Base-by-base conservation (phyloP, 2,113 vertebrate genomes). In the Trematomus loennbergii region DNA sequence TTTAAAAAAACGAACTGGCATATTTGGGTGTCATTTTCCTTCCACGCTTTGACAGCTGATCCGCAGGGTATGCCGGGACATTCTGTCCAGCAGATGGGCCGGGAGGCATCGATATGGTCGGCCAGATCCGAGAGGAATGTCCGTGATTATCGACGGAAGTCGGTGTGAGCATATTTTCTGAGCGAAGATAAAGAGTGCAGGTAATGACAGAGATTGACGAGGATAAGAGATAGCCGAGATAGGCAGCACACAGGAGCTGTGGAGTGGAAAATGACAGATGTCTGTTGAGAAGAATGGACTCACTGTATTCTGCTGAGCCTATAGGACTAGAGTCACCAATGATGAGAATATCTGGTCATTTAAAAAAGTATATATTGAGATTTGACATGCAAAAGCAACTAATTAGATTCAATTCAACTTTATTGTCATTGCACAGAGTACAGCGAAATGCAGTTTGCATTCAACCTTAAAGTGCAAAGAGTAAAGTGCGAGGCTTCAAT, bases 171-270 rank as follows among this genome's bases (percentile, higher is more conserved):
- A 89, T 83, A 93, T 94, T 91, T 89, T 79, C 49, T 66, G 82
- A 68, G 70, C 43, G 12, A 1, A 88, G 78, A 87, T 92, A 90
- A 89, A 81, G 80, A 36, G 58, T 69, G 72, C n/a, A 92, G 92
- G 85, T 78, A 87, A 91, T 84, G 91, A 81, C 92, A 92, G 92
- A 90, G 91, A 92, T 86, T 78, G 93, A 88, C 80, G 91, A 85
- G 87, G 95, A 88, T 94, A 95, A 93, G 84, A 95, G 94, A 94
- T 95, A 89, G 93, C 90, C 91, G 91, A 93, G 95, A 95, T 96
- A 93, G 82, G 93, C 86, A 88, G 83, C 72, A 87, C 89, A 88
- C 91, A 91, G 91, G 93, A 89, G 93, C 92, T 73, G 88, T 91
- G 89, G 90, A 92, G 93, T 88, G 94, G 88, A 86, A 92, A 92